These are phyloP conservation scores for Carassius gibelio DNA, from an alignment of 2,113 vertebrate species.

Conservation along the genomic window DNA sequence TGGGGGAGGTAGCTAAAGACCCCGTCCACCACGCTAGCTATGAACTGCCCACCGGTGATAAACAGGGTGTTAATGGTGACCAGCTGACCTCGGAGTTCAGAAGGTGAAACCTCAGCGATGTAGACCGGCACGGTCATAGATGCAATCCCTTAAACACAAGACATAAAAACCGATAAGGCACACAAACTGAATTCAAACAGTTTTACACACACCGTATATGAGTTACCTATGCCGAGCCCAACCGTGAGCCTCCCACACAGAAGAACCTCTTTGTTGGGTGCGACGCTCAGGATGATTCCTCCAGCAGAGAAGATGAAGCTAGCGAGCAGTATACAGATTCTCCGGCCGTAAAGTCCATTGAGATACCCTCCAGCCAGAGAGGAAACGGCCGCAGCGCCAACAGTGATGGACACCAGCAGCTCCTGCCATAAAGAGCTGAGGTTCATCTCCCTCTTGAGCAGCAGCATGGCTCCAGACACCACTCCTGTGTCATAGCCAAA, in stretches of 20 bases:
- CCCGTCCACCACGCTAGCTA: constrained; percentile 90
- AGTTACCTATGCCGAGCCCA: constrained; percentile 93
- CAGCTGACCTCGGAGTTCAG: constrained; percentile 88
- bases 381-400: constrained; percentile 88
- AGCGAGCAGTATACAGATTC: constrained; percentile 86
- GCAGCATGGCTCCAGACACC: constrained; percentile 93
- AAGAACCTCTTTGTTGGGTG: constrained; percentile 82
- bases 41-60: constrained; percentile 97
- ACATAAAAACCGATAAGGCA: background rate
- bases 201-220: background rate
- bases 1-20: constrained; percentile 88
- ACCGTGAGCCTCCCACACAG: constrained; percentile 86
- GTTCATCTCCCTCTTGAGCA: constrained; percentile 89
- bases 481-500: constrained; percentile 98
- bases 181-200: background rate
- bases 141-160: constrained; percentile 80
- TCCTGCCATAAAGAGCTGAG: constrained; percentile 92
- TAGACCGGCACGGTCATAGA: constrained; percentile 98
- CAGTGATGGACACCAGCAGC: constrained; percentile 90
- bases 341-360: constrained; percentile 83
- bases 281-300: constrained; percentile 78
- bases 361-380: constrained; percentile 84
- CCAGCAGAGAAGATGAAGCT: constrained; percentile 85
- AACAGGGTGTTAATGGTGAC: constrained; percentile 94
- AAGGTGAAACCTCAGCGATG: constrained; percentile 93